A percentile compares a stretch with the other conserved stretches of the same genome.
phyloP scores from a whole-genome alignment of 2,888 invertebrate genomes.

The Melangyna quadrimaculata region DNA sequence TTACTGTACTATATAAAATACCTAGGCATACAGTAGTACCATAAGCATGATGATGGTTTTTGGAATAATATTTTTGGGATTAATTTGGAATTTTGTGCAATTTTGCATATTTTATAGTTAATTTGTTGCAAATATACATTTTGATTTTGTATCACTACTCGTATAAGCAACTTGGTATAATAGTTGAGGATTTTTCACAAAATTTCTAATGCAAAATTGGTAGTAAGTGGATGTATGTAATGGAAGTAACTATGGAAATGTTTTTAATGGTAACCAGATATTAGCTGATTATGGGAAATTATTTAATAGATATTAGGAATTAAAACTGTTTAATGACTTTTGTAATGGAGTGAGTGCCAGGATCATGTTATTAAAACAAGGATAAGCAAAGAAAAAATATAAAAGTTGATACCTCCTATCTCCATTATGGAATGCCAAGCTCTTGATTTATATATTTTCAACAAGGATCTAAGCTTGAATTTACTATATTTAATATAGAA shows the following conservation, averaged over 20 bases:
- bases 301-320: background rate
- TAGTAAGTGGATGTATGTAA: background rate
- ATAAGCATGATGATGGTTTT: constrained; percentile 28
- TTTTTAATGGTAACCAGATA: constrained; percentile 1
- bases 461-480: no score
- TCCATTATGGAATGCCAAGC: no score
- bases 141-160: constrained; percentile 15
- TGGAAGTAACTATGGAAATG: background rate
- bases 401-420: no score
- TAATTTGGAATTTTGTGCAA: constrained; percentile 69
- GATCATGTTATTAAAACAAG: no score
- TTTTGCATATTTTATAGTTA: constrained; percentile 69
- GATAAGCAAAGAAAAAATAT: no score
- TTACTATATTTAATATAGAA: no score
- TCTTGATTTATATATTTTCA: no score
- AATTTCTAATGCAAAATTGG: constrained; percentile 17
- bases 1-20: background rate
- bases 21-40: background rate
- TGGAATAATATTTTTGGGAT: constrained; percentile 64
- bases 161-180: no score
- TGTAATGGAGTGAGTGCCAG: background rate
- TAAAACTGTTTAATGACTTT: background rate
- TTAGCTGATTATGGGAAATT: constrained; percentile 2
- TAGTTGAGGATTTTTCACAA: background rate
- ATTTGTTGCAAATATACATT: constrained; percentile 65